Conservation (phyloP, 2,888 invertebrate genomes). For the Craniophora ligustri region DNA sequence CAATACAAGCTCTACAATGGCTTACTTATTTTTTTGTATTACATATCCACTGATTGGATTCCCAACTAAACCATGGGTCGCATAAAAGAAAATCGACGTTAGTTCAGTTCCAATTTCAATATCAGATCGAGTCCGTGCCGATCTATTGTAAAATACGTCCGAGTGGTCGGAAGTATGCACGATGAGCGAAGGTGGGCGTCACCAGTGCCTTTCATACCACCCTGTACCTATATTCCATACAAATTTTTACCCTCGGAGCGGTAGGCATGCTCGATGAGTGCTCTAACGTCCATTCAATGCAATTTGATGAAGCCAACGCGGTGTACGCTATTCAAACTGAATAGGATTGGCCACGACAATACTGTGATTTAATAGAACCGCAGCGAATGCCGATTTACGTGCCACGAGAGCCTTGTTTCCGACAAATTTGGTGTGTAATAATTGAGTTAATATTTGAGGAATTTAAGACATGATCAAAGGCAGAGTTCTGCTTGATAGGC, state of each 20-base stretch:
- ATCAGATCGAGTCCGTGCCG: constrained; percentile 77
- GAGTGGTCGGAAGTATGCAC: constrained; percentile 81
- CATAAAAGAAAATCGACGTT: constrained; percentile 64
- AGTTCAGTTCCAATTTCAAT: constrained; percentile 82
- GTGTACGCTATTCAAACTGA: constrained; percentile 79
- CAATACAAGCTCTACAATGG: constrained; percentile 12
- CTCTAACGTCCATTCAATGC: constrained; percentile 85
- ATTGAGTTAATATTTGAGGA: constrained; percentile 49
- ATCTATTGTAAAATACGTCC: constrained; percentile 78
- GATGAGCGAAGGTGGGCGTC: constrained; percentile 61
- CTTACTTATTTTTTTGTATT: constrained; percentile 27
- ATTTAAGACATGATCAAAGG: constrained; percentile 55
- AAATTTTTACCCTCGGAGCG: constrained; percentile 85
- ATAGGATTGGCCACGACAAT: constrained; percentile 83
- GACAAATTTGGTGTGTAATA: constrained; percentile 49
- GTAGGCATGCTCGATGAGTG: constrained; percentile 79
- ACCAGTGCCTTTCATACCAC: constrained; percentile 61
- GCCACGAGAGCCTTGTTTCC: constrained; percentile 45
- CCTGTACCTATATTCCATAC: constrained; percentile 81
- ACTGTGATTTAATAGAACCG: constrained; percentile 81
- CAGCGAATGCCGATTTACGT: constrained; percentile 66
- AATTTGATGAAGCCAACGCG: constrained; percentile 85
- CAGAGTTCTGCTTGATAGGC: constrained; percentile 35
- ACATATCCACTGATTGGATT: constrained; percentile 52
- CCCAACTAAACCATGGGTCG: constrained; percentile 49